Evolutionary conservation across 1,140 invertebrate species (phyloP).

Genomic region (Drosophila tristis): DNA sequence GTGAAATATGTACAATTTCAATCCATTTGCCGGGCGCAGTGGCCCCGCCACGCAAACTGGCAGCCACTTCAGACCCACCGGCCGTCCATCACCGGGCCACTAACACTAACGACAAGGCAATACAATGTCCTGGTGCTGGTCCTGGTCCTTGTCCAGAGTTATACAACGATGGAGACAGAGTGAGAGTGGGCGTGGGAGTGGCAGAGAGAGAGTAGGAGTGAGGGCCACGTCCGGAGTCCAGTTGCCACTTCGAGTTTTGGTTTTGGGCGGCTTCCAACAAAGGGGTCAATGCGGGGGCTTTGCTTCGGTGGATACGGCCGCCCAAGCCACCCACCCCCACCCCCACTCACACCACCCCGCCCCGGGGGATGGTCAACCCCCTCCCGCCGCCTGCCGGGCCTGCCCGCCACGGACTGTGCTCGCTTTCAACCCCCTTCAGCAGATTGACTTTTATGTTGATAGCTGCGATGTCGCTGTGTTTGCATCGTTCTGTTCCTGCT

Average conservation of each 20-base stretch:
- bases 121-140: slow-evolving; percentile 22
- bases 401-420: slow-evolving; percentile 16
- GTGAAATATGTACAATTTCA: slow-evolving; percentile 53
- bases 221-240: no score
- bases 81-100: slow-evolving; percentile 23
- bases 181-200: slow-evolving; percentile 17
- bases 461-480: slow-evolving; percentile 41
- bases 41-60: slow-evolving; percentile 9
- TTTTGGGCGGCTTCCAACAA: slow-evolving; percentile 32
- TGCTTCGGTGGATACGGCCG: slow-evolving; percentile 13
- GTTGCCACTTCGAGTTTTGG: slow-evolving; percentile 17
- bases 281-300: slow-evolving; percentile 60
- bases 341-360: not conserved
- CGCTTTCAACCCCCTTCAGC: slow-evolving; percentile 63
- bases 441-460: slow-evolving; percentile 75
- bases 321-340: slow-evolving; percentile 1
- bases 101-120: slow-evolving; percentile 7
- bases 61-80: slow-evolving; percentile 30
- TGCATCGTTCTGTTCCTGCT: no score
- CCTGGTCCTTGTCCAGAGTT: not conserved
- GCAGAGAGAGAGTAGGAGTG: slow-evolving; percentile 1
- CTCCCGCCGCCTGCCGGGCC: not conserved
- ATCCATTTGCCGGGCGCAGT: slow-evolving; percentile 13
- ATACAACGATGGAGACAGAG: not conserved
- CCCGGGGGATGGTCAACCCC: not conserved